A percentile compares a stretch with the other conserved stretches of the same genome.
These are phyloP conservation scores for Chamaea fasciata DNA, from an alignment of 2,113 vertebrate species.

Conservation along the genomic window DNA sequence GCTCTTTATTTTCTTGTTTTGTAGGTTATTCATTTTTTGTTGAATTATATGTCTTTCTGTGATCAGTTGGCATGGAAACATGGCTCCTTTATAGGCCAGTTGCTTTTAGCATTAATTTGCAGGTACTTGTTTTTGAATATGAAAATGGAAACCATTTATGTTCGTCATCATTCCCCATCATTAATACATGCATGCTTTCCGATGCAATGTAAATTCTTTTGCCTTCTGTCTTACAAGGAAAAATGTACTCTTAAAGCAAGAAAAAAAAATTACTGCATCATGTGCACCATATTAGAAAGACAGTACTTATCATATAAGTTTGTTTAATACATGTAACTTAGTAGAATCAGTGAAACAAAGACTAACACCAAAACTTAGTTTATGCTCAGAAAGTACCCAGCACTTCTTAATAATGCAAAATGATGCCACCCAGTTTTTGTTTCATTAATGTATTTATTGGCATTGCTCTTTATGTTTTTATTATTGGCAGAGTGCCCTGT, in stretches of 20 bases:
- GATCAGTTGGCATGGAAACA: constrained; percentile 61
- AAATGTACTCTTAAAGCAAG: not conserved
- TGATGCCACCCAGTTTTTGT: not conserved
- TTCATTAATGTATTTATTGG: not conserved
- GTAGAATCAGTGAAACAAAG: not conserved
- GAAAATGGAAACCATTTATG: constrained; percentile 41
- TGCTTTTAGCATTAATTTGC: constrained; percentile 63
- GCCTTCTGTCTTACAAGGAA: not conserved
- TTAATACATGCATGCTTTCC: not conserved
- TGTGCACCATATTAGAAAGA: not conserved
- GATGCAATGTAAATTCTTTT: not conserved
- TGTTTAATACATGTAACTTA: not conserved
- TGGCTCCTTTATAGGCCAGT: constrained; percentile 17
- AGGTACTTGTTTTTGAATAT: constrained; percentile 48
- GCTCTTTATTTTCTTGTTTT: constrained; percentile 15
- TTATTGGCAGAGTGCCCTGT: not conserved
- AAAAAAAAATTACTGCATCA: not conserved
- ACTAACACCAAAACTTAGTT: not conserved
- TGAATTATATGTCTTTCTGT: constrained; percentile 30
- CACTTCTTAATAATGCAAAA: not conserved
- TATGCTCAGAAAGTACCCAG: not conserved
- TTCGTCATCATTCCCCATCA: constrained; percentile 10
- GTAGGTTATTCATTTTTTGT: not conserved
- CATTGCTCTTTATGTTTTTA: not conserved
- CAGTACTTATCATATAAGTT: not conserved